A percentile compares a stretch with the other conserved stretches of the same genome.
phyloP scores from a whole-genome alignment of 2,113 vertebrate species.

The Cygnus buccinator region DNA sequence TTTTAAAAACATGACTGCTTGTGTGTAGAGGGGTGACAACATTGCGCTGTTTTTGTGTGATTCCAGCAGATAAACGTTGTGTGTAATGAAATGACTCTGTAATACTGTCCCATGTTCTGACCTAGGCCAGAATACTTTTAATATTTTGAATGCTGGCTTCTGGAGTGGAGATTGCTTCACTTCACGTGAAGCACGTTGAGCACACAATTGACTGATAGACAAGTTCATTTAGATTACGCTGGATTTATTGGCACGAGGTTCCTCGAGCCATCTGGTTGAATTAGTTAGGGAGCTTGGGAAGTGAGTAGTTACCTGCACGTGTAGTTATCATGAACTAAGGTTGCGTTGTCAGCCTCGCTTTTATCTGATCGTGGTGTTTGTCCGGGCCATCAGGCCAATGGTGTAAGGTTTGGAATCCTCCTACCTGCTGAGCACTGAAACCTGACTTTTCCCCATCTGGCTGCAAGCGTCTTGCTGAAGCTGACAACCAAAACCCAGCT shows the following conservation, averaged over 20 bases:
- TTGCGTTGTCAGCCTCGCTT: neutral
- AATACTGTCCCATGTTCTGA: neutral
- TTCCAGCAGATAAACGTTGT: neutral
- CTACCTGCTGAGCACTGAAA: neutral
- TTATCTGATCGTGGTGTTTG: neutral
- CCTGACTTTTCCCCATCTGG: neutral
- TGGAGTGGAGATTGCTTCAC: neutral
- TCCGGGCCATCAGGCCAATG: neutral
- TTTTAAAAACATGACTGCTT: neutral
- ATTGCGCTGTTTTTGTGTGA: neutral
- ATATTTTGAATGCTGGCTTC: neutral
- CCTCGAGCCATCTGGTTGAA: neutral
- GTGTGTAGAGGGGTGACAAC: neutral
- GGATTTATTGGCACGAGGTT: slow-evolving; percentile 23
- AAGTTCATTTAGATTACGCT: neutral
- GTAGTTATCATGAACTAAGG: neutral
- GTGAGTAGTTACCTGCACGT: neutral
- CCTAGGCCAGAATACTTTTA: neutral
- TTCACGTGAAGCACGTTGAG: accelerated
- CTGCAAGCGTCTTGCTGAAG: neutral
- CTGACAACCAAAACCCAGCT: neutral
- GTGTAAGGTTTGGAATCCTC: neutral
- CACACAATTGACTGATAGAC: neutral
- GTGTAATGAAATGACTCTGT: neutral
- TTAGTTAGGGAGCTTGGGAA: slow-evolving; percentile 16